Percentiles rank a stretch among this genome's conserved stretches.
Conservation (phyloP, 2,113 vertebrate genomes). For the Hemichromis elongatus region DNA sequence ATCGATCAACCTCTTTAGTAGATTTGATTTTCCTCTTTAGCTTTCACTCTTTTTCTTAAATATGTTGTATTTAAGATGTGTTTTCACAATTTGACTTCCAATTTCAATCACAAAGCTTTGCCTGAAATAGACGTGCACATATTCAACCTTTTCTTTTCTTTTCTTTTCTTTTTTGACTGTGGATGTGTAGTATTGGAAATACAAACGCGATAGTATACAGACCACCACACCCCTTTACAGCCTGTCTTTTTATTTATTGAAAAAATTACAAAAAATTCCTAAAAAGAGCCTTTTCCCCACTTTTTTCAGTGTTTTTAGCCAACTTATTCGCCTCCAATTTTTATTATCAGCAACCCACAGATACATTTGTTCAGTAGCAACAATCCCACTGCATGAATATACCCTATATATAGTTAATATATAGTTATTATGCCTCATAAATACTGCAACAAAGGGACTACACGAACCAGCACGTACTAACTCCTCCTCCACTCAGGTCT, state of each 20-base stretch:
- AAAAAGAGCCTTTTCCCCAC: background rate
- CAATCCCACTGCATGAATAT: background rate
- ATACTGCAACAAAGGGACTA: background rate
- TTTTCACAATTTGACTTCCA: background rate
- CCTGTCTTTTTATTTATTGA: background rate
- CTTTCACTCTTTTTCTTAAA: background rate
- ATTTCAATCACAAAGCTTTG: background rate
- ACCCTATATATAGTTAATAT: background rate
- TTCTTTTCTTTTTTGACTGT: background rate
- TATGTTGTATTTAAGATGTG: background rate
- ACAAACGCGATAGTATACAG: background rate
- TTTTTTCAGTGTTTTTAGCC: background rate
- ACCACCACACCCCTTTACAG: background rate
- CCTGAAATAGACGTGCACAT: background rate
- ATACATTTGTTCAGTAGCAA: background rate
- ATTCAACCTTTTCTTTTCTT: background rate
- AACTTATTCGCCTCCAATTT: background rate
- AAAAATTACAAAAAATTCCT: background rate
- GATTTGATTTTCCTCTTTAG: background rate
- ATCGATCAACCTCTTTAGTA: background rate
- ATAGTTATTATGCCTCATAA: background rate
- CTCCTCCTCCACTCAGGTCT: conserved; percentile 3
- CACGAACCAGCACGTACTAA: background rate
- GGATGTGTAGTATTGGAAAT: background rate
- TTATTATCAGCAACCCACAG: background rate